These are phyloP conservation scores for Limosa lapponica DNA, from an alignment of 2,797 vertebrate species.

Conservation along the genomic window DNA sequence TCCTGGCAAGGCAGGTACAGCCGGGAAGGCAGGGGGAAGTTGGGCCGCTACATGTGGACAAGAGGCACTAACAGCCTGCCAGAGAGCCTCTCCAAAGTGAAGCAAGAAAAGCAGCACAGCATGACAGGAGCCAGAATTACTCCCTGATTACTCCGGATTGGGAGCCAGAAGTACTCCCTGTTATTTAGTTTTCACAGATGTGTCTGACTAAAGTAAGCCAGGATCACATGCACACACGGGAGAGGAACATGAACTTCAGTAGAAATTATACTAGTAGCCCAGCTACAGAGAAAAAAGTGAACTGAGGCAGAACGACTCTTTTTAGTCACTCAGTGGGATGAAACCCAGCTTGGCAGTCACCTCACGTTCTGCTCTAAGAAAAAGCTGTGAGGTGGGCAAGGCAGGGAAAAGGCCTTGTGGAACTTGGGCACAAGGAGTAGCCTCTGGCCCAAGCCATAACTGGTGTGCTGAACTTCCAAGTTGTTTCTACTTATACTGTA, in stretches of 20 bases:
- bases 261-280: not conserved
- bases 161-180: not conserved
- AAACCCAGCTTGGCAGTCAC: not conserved
- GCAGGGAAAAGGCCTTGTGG: not conserved
- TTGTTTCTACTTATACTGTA: not conserved
- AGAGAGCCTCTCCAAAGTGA: not conserved
- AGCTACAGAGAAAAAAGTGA: not conserved
- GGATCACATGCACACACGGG: not conserved
- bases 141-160: too few species aligned
- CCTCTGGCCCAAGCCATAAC: not conserved
- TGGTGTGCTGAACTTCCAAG: not conserved
- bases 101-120: not conserved
- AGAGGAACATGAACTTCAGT: not conserved
- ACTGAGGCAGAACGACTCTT: not conserved
- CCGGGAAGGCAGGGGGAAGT: not conserved
- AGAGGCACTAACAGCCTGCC: not conserved
- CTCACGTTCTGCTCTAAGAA: not conserved
- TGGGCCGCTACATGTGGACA: not conserved
- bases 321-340: not conserved
- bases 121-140: conserved; percentile 1
- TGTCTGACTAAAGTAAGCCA: not conserved
- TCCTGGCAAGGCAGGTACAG: not conserved
- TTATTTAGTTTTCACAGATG: not conserved
- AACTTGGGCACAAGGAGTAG: not conserved
- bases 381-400: not conserved